Percentiles rank a stretch among this genome's conserved stretches.
phyloP scores from a whole-genome alignment of 2,888 invertebrate species.

The Synanthedon myopaeformis region DNA sequence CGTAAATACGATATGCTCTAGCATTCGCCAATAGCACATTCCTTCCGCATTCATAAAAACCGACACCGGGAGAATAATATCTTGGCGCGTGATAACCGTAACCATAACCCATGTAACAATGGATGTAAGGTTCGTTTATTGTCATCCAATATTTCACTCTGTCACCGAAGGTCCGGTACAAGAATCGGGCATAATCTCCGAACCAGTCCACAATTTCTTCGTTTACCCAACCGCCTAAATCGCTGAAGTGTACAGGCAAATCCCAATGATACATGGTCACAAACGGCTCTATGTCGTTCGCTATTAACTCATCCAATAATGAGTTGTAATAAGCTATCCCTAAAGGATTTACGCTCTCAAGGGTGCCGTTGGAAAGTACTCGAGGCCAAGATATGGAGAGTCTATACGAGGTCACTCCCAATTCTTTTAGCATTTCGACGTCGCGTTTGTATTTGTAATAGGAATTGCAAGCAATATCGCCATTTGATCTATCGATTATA shows the following conservation, averaged over 20 bases:
- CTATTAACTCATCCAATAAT: conserved; percentile 71
- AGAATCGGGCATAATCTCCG: conserved; percentile 32
- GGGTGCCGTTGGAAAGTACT: conserved; percentile 71
- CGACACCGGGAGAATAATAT: conserved; percentile 38
- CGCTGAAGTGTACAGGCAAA: conserved; percentile 40
- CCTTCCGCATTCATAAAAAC: conserved; percentile 70
- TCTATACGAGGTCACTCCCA: conserved; percentile 62
- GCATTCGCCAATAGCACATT: conserved; percentile 74
- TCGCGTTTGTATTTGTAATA: conserved; percentile 51
- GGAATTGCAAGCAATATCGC: conserved; percentile 71
- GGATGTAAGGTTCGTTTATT: conserved; percentile 71
- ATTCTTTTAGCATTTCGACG: conserved; percentile 52
- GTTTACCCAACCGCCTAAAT: conserved; percentile 24
- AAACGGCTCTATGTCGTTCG: conserved; percentile 65
- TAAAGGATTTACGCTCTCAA: conserved; percentile 62
- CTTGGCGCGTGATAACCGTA: conserved; percentile 21
- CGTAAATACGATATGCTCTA: conserved; percentile 64
- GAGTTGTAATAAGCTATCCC: conserved; percentile 76
- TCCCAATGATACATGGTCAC: conserved; percentile 71
- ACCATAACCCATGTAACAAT: conserved; percentile 32
- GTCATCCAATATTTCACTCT: conserved; percentile 73
- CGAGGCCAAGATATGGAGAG: conserved; percentile 75
- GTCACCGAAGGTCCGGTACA: conserved; percentile 61
- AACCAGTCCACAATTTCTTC: conserved; percentile 28
- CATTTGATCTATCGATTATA: conserved; percentile 36